These are phyloP conservation scores for Drosophila kanekoi DNA, from an alignment of 2,888 invertebrate species.

Conservation along the genomic window DNA sequence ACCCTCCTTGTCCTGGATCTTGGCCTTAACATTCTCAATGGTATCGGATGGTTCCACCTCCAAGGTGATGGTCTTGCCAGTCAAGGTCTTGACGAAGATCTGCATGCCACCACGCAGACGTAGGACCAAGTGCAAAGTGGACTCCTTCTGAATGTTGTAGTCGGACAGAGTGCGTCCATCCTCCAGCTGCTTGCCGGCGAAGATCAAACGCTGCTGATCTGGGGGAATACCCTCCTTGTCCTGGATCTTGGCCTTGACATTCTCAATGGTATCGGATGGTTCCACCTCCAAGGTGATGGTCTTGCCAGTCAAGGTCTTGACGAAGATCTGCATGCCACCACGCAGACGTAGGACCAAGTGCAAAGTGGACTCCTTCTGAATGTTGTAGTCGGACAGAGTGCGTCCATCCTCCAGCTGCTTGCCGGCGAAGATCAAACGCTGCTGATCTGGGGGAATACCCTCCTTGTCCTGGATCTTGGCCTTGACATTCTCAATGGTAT, in stretches of 20 bases:
- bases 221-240: slow-evolving; percentile 49
- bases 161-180: slow-evolving; percentile 42
- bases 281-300: slow-evolving; percentile 50
- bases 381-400: slow-evolving; percentile 40
- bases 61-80: slow-evolving; percentile 53
- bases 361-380: slow-evolving; percentile 39
- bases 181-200: slow-evolving; percentile 41
- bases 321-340: slow-evolving; percentile 46
- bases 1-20: slow-evolving; percentile 54
- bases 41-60: slow-evolving; percentile 49
- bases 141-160: slow-evolving; percentile 46
- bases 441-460: slow-evolving; percentile 49
- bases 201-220: slow-evolving; percentile 53
- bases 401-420: slow-evolving; percentile 45
- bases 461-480: slow-evolving; percentile 49
- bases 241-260: slow-evolving; percentile 43
- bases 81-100: too few species aligned
- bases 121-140: slow-evolving; percentile 35
- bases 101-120: too few species aligned
- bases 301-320: slow-evolving; percentile 45
- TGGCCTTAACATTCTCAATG: slow-evolving; percentile 52
- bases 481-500: slow-evolving; percentile 44
- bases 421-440: slow-evolving; percentile 48
- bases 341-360: slow-evolving; percentile 45
- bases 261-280: slow-evolving; percentile 44